A percentile compares a stretch with the other conserved stretches of the same genome.
phyloP scores from a whole-genome alignment of 35 echinoderm and acorn worm genomes.

The Heliocidaris tuberculata region DNA sequence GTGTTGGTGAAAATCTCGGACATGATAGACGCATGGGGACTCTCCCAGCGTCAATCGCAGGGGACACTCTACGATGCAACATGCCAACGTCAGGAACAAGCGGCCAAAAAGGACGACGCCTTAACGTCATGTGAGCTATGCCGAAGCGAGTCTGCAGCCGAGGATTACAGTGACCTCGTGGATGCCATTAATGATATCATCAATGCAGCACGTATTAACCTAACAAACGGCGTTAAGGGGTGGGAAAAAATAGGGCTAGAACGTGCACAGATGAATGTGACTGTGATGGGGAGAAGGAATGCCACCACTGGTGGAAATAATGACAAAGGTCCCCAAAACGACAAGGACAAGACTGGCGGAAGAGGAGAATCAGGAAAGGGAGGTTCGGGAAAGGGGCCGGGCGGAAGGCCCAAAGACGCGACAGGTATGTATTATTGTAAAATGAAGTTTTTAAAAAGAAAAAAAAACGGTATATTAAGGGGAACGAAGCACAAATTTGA shows the following conservation, averaged over 20 bases:
- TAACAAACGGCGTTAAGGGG: not conserved
- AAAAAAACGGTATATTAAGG: no score
- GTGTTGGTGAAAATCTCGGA: constrained; percentile 16
- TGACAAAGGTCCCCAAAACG: not conserved
- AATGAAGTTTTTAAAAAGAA: no score
- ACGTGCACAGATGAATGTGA: no score
- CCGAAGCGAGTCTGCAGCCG: not conserved
- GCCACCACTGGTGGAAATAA: not conserved
- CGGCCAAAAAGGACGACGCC: not conserved
- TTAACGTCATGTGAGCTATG: not conserved
- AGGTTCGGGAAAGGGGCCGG: not conserved
- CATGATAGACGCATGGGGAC: not conserved
- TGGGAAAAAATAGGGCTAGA: not conserved
- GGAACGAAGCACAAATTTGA: no score
- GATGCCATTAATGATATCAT: not conserved
- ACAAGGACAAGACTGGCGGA: not conserved
- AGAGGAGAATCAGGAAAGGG: not conserved
- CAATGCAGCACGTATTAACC: not conserved
- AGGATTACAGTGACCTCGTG: not conserved
- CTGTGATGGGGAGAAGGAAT: not conserved
- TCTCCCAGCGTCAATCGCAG: not conserved
- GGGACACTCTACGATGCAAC: not conserved
- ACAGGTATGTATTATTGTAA: no score
- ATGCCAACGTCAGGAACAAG: not conserved
- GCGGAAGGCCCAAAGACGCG: not conserved